A percentile compares a stretch with the other conserved stretches of the same genome.
Conservation (phyloP, 2,888 invertebrate genomes). For the Melanophora roralis region DNA sequence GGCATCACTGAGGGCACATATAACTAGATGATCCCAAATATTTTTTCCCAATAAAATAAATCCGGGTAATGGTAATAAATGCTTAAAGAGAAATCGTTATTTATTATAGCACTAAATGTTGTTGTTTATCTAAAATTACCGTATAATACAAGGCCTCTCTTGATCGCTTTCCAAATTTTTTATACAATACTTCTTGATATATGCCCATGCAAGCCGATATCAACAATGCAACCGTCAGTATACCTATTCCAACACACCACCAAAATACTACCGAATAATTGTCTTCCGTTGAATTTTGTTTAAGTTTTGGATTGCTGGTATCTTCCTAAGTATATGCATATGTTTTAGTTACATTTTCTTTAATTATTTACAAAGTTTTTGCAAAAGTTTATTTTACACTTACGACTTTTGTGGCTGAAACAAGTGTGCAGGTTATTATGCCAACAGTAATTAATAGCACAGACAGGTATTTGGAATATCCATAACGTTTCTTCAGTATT, state of each 20-base stretch:
- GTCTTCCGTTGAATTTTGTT: slow-evolving; percentile 23
- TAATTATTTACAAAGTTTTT: no score
- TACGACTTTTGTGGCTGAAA: slow-evolving; percentile 81
- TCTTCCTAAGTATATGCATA: slow-evolving; percentile 74
- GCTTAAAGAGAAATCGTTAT: slow-evolving; percentile 80
- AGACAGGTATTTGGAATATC: slow-evolving; percentile 90
- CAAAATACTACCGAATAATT: slow-evolving; percentile 78
- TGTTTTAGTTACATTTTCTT: background rate
- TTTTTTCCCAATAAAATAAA: slow-evolving; percentile 89
- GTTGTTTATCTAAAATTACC: slow-evolving; percentile 74
- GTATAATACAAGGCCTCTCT: slow-evolving; percentile 92
- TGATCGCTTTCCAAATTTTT: slow-evolving; percentile 92
- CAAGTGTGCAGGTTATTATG: slow-evolving; percentile 92
- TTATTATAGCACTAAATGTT: no score
- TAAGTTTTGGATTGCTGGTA: slow-evolving; percentile 79
- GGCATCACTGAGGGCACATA: slow-evolving; percentile 83
- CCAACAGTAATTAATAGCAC: slow-evolving; percentile 96
- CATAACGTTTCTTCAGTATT: slow-evolving; percentile 89
- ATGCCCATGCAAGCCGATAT: slow-evolving; percentile 97
- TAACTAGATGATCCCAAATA: slow-evolving; percentile 85
- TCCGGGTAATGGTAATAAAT: slow-evolving; percentile 92
- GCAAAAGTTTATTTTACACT: slow-evolving; percentile 45
- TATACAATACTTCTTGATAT: slow-evolving; percentile 92
- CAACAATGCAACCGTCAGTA: slow-evolving; percentile 92
- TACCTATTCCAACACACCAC: slow-evolving; percentile 85